Evolutionary conservation across 2,113 vertebrate species (phyloP), one percentile per base, ranked within the genome.

Genomic region (Gasterosteus aculeatus): DNA sequence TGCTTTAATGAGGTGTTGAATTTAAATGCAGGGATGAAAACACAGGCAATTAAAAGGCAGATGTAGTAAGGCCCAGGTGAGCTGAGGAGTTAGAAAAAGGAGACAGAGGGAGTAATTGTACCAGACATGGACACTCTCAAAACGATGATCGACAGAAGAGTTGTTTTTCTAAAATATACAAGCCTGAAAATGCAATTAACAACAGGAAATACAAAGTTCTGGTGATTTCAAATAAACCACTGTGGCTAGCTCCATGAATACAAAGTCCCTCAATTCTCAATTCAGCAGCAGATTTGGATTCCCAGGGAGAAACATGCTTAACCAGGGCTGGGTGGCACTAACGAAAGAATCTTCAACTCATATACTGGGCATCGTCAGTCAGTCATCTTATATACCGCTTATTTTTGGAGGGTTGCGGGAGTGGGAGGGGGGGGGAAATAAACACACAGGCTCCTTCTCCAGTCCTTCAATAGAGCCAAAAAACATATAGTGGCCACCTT

Each of bases 1-100:
- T 78, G 75, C 81, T 88, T 89, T 89, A 91, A 92, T 87, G 87
- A 93, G 86, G 77, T 82, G 90, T 82, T 85, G 82, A 86, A 89
- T 89, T 83, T 78, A 76, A 87, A 88, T 83, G 85, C 69, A 49
- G 84, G 87, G 71, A 90, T 69, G 82, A 82, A 83, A 84, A 78
- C 60, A 74, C 59, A 71, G 79, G 77, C 85, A 86, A 91, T 92
- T 91, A 92, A 83, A 83, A 89, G 81, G 69, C 78, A 85, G 71
- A 68, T 82, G 74, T 77, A 76, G 54, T 51, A 61, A 46, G 53
- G 56, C 83, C 71, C 74, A 74, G 83, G 76, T 89, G 66, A 83
- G 60, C 77, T 68, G 65, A 76, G 51, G 63, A 68, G 44, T 74
- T 82, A 84, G 31, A 82, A 69, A 42, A 72, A 47, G 39, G 59